Conservation (phyloP, 2,888 invertebrate genomes). For the Cheilosia urbana region DNA sequence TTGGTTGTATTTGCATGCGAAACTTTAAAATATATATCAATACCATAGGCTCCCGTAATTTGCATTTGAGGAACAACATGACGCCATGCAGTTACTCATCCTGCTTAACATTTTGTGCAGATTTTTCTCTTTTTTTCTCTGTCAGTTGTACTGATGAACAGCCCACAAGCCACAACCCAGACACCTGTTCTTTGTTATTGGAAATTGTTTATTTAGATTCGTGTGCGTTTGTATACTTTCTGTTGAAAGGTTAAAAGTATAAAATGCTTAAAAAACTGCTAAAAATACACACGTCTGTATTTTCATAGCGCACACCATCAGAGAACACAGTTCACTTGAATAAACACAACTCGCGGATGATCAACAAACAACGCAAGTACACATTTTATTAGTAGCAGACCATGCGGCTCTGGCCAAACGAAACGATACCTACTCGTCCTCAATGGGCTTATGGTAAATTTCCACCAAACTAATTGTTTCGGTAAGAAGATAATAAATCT, state of each 20-base stretch:
- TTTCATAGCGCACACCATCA: conserved; percentile 6
- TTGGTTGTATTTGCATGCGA: too few species aligned
- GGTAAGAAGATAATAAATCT: conserved; percentile 44
- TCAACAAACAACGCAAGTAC: conserved; percentile 22
- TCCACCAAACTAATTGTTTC: conserved; percentile 17
- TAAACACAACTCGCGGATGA: conserved; percentile 25
- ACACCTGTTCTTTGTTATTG: conserved; percentile 33
- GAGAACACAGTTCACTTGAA: conserved; percentile 13
- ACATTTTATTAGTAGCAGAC: conserved; percentile 35
- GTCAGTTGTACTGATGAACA: too few species aligned
- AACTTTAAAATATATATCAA: too few species aligned
- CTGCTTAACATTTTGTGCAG: too few species aligned
- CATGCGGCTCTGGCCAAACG: conserved; percentile 14
- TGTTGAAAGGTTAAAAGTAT: conserved; percentile 1
- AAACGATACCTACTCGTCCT: background rate
- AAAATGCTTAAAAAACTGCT: conserved; percentile 37
- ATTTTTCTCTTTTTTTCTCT: too few species aligned
- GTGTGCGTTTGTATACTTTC: conserved; percentile 6
- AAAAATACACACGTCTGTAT: conserved; percentile 21
- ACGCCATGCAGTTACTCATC: too few species aligned
- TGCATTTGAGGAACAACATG: too few species aligned
- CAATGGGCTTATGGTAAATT: conserved; percentile 5
- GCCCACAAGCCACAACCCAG: background rate
- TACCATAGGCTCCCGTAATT: too few species aligned
- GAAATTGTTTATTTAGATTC: conserved; percentile 29